Evolutionary conservation across 1,140 invertebrate species (phyloP), one percentile per base, ranked within the genome.

Genomic region (Harpegnathos saltator): DNA sequence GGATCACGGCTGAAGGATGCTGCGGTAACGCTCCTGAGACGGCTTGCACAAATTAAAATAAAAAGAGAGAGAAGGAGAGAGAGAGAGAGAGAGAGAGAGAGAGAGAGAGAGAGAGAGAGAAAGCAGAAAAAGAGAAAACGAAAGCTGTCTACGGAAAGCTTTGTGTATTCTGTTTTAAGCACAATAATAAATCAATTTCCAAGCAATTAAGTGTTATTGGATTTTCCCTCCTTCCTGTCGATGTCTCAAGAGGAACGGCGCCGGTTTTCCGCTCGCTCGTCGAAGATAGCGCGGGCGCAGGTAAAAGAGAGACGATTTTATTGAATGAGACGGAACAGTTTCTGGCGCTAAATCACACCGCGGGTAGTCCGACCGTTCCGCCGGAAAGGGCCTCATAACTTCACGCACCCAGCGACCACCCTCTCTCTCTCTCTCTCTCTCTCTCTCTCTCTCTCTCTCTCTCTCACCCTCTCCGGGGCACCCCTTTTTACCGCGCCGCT

Each of bases 321-420:
- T 91, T 89, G 90, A 91, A 90, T 85, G 89, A 89, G 84, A 90
- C 88, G 83, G 89, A 88, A 89, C 80, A 81, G 82, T 87, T 90
- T 85, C 85, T 82, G 90, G 59, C 72, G 85, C 77, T 91, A 91
- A 91, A 91, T 91, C 90, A 91, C 90, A 78, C 90, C 71, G 85
- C 89, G 90, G 90, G 90, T 88, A 89, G 90, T 89, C 90, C 78
- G 75, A 62, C 87, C 85, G 78, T 90, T 86, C 87, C 88, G 89
- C 84, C 89, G 90, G 90, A 90, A 91, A 91, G 89, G 84, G 89
- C 81, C 90, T 91, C 90, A 90, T 91, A 91, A 91, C 90, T 91
- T 89, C 78, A 86, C 90, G 90, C 85, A 85, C 85, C 85, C 82
- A 38, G 58, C 86, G 38, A 9, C 38, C 84, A 87, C 85, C 88